phyloP scores from a whole-genome alignment of 2,113 vertebrate species.

The Pedetes capensis region DNA sequence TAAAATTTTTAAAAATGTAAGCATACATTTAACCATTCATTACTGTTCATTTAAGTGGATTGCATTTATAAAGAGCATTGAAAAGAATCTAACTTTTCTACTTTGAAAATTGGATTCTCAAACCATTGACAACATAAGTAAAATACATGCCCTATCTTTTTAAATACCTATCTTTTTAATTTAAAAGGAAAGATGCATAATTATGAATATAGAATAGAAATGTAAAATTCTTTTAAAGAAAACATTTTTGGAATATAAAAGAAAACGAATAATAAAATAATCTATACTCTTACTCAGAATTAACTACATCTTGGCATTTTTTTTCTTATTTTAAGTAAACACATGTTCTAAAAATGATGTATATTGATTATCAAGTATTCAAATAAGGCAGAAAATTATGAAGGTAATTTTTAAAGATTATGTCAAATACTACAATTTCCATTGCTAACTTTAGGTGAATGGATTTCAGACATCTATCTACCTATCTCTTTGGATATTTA shows the following conservation, averaged over 20 bases:
- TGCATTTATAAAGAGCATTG: constrained; percentile 10
- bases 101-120: constrained; percentile 7
- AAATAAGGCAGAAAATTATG: not conserved
- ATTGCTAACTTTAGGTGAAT: not conserved
- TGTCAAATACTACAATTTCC: constrained; percentile 16
- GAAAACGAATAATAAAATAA: not conserved
- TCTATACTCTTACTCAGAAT: not conserved
- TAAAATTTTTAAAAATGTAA: constrained; percentile 20
- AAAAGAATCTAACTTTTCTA: not conserved
- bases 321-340: not conserved
- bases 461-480: not conserved
- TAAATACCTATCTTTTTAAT: not conserved
- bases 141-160: not conserved
- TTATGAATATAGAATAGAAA: not conserved
- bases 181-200: constrained; percentile 28
- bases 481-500: not conserved
- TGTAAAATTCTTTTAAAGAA: not conserved
- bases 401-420: not conserved
- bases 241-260: not conserved
- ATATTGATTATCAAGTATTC: constrained; percentile 42
- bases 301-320: not conserved
- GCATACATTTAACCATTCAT: not conserved
- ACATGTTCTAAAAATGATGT: not conserved
- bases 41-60: constrained; percentile 21
- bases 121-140: not conserved